Conservation (phyloP, 2,888 invertebrate genomes). For the Rhagium mordax region DNA sequence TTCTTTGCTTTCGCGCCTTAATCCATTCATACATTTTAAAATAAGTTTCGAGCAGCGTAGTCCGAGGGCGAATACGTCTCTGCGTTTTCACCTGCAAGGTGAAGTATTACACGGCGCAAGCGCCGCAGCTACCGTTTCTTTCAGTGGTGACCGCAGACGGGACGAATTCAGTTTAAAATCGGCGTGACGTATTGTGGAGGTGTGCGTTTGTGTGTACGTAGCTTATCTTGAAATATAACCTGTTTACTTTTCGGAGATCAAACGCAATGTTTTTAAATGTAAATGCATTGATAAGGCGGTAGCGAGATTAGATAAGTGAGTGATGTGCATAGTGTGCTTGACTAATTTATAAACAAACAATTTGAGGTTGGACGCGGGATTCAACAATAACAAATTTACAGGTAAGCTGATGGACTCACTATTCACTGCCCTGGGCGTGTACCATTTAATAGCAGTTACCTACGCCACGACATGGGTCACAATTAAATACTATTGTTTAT, state of each 20-base stretch:
- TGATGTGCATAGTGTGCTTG: conserved; percentile 32
- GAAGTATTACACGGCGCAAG: conserved; percentile 3
- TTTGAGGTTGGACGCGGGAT: conserved; percentile 36
- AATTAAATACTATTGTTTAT: not conserved
- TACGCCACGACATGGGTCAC: not conserved
- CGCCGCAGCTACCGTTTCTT: not conserved
- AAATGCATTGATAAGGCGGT: conserved; percentile 35
- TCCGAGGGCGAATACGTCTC: not conserved
- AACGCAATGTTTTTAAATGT: conserved; percentile 39
- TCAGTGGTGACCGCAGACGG: conserved; percentile 12
- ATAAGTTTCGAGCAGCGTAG: not conserved
- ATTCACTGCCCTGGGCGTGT: conserved; percentile 41
- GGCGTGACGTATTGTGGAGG: conserved; percentile 30
- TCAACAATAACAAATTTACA: conserved; percentile 45
- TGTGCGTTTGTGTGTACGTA: conserved; percentile 32
- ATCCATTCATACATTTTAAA: no score
- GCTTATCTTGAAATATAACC: conserved; percentile 35
- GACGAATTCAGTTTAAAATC: conserved; percentile 35
- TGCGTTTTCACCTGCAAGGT: conserved; percentile 26
- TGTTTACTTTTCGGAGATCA: conserved; percentile 28
- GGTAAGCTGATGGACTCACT: conserved; percentile 38
- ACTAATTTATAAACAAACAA: conserved; percentile 36
- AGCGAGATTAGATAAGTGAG: conserved; percentile 40
- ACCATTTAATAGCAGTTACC: conserved; percentile 20
- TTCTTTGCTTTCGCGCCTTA: no score